These are phyloP conservation scores for Ptilorrhoa leucosticta DNA, from an alignment of 2,113 vertebrate species.

Conservation along the genomic window DNA sequence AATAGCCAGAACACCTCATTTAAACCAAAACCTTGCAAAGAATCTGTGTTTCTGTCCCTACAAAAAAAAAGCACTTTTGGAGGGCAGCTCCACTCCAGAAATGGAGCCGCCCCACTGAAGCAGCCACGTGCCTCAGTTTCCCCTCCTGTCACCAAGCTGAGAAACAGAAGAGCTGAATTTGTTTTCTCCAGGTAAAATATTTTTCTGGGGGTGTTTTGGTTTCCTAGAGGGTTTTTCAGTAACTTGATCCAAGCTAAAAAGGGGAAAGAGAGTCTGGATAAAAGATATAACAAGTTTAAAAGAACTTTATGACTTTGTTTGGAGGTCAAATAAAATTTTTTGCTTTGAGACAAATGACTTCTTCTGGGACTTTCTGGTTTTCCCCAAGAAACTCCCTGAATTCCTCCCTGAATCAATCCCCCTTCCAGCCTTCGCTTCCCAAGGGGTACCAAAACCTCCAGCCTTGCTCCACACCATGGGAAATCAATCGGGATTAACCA, in stretches of 20 bases:
- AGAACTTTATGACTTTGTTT: background rate
- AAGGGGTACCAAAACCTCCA: background rate
- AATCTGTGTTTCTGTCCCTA: background rate
- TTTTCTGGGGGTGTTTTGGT: background rate
- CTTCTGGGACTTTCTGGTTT: background rate
- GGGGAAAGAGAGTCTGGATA: background rate
- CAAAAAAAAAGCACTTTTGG: background rate
- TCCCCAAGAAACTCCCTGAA: background rate
- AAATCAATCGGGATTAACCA: background rate
- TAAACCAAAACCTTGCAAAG: background rate
- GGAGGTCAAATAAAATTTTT: background rate
- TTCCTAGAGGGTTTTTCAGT: background rate
- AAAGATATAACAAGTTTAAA: accelerated
- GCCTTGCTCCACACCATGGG: background rate
- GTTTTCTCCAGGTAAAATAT: background rate
- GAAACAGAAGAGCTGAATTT: background rate
- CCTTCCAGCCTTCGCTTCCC: accelerated
- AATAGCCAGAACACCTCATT: background rate
- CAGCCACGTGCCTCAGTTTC: background rate
- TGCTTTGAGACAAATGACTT: background rate
- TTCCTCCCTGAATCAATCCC: background rate
- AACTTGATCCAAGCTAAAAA: background rate
- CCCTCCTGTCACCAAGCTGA: background rate
- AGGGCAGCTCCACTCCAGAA: background rate
- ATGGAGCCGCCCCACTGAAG: background rate